A percentile compares a stretch with the other conserved stretches of the same genome.
phyloP scores from a whole-genome alignment of 2,113 vertebrate species.

The Penelope pileata region DNA sequence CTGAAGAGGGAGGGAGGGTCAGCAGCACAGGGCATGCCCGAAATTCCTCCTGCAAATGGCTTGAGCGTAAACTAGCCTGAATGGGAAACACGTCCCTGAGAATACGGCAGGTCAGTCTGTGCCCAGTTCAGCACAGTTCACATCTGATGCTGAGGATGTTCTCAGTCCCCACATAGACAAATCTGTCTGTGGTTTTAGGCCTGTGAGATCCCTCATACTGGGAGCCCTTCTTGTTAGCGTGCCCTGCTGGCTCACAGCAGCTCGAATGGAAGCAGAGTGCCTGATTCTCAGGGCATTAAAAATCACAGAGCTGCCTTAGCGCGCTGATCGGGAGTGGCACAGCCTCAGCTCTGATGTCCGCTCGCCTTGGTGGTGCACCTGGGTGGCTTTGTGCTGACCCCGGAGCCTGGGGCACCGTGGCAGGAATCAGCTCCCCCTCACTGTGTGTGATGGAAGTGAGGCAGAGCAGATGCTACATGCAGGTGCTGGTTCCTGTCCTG shows the following conservation, averaged over 20 bases:
- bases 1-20: background rate
- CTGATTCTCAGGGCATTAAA: background rate
- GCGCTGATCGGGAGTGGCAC: rapidly evolving
- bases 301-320: background rate
- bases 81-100: background rate
- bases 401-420: background rate
- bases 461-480: background rate
- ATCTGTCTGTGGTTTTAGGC: background rate
- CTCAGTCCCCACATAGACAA: rapidly evolving
- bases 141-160: background rate
- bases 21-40: background rate
- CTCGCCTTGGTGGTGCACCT: background rate
- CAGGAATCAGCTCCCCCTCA: background rate
- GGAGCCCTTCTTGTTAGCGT: background rate
- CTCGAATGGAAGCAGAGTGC: background rate
- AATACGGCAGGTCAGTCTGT: background rate
- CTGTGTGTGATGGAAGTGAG: background rate
- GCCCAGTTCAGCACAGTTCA: background rate
- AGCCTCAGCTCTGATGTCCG: background rate
- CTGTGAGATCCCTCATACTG: background rate
- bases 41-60: background rate
- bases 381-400: background rate
- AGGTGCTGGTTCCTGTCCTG: background rate
- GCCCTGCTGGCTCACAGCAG: background rate
- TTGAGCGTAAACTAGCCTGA: background rate